Base-by-base conservation (phyloP, 1,140 invertebrate genomes). In the Oedothorax gibbosus region DNA sequence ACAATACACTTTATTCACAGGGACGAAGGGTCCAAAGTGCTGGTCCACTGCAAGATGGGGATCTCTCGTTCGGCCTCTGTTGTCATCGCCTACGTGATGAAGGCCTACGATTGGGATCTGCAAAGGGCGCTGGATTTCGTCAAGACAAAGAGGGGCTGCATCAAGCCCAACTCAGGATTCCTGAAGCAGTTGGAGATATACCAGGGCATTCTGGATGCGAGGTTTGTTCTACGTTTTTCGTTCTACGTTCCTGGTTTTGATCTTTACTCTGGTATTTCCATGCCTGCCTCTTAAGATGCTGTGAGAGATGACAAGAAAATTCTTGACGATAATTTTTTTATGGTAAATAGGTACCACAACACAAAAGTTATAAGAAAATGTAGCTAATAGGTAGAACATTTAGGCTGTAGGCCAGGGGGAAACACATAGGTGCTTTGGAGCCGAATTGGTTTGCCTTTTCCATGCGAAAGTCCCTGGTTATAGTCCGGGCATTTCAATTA, bases 71-170 rank as follows among this genome's bases (percentile, higher is more conserved):
- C 98, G 6, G 98, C 98, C 2, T 98, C 97, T 0, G 98, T 99
- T 14, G 98, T 99, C 9, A 98, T 99, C 87, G 97, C 98, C 0
- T 99, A 98, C 90, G 95, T 96, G 7, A 99, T 99, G 98, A 99
- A 99, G 90, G 97, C 97, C 10, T 96, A 97, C 89, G 95, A 96
- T 89, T 98, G 96, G 96, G 94, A 96, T 87, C 94, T 99, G 87
- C 93, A 95, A 35, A 93, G 96, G 88, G 97, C 98, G 0, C 92
- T 97, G 87, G 93, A 95, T 77, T 95, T 96, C 91, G 97, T 99
- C 0, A 97, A 97, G 90, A 92, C 94, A 60, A 96, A 96, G 89
- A 92, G 98, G 20, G 95, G 92, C 87, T 98, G 97, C 90, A 97
- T 99, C 71, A 98, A 98, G 89, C 98, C 98, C 0, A 99, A 99